A percentile compares a stretch with the other conserved stretches of the same genome.
phyloP scores from a whole-genome alignment of 1,140 invertebrate genomes.

The Nomia melanderi region DNA sequence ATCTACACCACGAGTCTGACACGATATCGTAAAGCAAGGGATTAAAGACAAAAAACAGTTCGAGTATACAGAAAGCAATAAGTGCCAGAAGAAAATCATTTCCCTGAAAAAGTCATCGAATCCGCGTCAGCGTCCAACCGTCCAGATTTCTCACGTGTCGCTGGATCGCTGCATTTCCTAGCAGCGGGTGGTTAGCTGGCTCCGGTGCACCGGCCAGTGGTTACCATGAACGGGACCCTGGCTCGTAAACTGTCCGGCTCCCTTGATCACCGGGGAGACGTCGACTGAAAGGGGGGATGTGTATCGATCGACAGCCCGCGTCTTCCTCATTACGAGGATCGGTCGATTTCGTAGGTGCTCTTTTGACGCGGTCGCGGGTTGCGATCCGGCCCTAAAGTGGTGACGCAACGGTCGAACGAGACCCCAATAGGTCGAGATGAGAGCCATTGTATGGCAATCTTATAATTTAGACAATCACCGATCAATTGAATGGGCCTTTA shows the following conservation, averaged over 20 bases:
- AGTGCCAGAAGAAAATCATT: not conserved
- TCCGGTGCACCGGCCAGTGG: conserved; percentile 51
- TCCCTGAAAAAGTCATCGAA: not conserved
- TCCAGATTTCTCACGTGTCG: conserved; percentile 60
- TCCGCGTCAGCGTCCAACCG: not conserved
- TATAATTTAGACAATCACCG: conserved; percentile 83
- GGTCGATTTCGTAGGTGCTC: conserved; percentile 64
- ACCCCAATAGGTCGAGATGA: conserved; percentile 82
- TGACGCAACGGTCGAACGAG: conserved; percentile 80
- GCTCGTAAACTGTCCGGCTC: conserved; percentile 1
- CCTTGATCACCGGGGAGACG: not conserved
- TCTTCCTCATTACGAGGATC: conserved; percentile 53
- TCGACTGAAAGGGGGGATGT: not conserved
- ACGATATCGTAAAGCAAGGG: too few relatives aligned
- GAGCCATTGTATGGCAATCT: conserved; percentile 82
- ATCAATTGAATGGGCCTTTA: conserved; percentile 82
- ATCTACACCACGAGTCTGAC: too few relatives aligned
- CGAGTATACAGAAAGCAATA: not conserved
- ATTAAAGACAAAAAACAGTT: too few relatives aligned
- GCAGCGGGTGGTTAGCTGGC: conserved; percentile 52
- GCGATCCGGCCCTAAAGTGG: conserved; percentile 78
- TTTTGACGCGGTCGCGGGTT: conserved; percentile 72
- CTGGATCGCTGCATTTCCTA: conserved; percentile 45
- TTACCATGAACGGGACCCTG: conserved; percentile 54
- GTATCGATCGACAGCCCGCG: conserved; percentile 32